Evolutionary conservation across 1,140 invertebrate species (phyloP), one percentile per base, ranked within the genome.

Genomic region (Ceratina calcarata): DNA sequence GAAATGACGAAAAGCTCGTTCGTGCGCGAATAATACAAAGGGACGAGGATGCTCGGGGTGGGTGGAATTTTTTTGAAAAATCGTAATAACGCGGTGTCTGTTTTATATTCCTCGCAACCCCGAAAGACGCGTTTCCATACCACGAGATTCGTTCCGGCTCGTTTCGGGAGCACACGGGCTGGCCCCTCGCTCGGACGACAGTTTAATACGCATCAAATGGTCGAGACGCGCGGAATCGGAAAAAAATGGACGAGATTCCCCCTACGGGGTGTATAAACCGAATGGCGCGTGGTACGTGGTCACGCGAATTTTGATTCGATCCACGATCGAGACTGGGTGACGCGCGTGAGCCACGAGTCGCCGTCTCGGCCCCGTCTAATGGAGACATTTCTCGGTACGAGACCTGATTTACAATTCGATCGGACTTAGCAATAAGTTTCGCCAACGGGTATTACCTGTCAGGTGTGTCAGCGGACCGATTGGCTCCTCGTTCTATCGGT

Each of bases 341-440:
- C 37, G 37, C 37, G 37, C 37, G 37, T 45, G 37, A 45, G 37
- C 37, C 37, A 45, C 37, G 37, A 45, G 37, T 10, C 37, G 10
- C 37, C 37, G 37, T 45, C 37, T 45, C 37, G 37, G 37, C 10
- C 37, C 37, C 37, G 65, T 78, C 81, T 85, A 87, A 88, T 84
- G 80, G 79, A 88, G 81, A 80, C 77, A 27, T 84, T 85, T 82
- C 73, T 64, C 78, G 62, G 45, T 73, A 86, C 86, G 80, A 82
- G 71, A 80, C 65, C 62, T 49, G 84, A 82, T 87, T 80, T 85
- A 85, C 86, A 88, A 88, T 88, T 88, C 83, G 85, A 74, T 72
- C 75, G 65, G 73, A 82, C 64, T 79, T 71, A 75, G 66, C 78
- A 80, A 88, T 86, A 88, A 88, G 82, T 86, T 86, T 83, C 69